Percentiles rank a stretch among this genome's conserved stretches.
These are phyloP conservation scores for Meloidogyne exigua DNA, from an alignment of 1,140 invertebrate genomes.

Conservation along the genomic window DNA sequence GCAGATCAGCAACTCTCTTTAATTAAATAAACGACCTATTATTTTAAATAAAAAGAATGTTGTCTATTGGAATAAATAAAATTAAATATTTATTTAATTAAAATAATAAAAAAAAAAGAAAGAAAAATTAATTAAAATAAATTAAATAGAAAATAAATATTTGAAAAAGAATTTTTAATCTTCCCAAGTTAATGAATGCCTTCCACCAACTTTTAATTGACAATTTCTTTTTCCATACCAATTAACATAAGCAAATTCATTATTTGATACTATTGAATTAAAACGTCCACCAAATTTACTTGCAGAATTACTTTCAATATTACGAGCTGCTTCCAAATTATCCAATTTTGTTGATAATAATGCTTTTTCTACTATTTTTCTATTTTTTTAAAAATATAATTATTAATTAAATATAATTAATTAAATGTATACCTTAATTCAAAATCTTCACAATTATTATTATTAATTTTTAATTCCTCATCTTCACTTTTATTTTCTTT, in stretches of 20 bases:
- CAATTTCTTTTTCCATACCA: conserved; percentile 55
- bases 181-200: conserved; percentile 54
- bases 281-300: conserved; percentile 51
- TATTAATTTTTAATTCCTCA: neutral
- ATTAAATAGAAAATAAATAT: neutral
- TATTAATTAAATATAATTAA: too few species aligned
- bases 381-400: neutral
- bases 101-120: too few species aligned
- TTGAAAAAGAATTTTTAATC: conserved; percentile 31
- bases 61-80: neutral
- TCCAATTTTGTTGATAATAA: conserved; percentile 30
- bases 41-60: neutral
- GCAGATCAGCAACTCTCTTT: neutral
- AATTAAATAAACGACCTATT: neutral
- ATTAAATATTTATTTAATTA: neutral
- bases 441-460: conserved; percentile 39
- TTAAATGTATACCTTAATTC: conserved; percentile 29
- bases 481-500: neutral
- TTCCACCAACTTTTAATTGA: conserved; percentile 46
- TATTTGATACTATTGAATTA: conserved; percentile 54
- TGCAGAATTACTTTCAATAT: conserved; percentile 52
- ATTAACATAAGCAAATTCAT: conserved; percentile 53
- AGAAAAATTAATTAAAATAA: too few species aligned
- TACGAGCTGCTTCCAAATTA: conserved; percentile 51
- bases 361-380: conserved; percentile 25